Conservation (phyloP, 2,797 vertebrate genomes). For the Phataginus tricuspis region DNA sequence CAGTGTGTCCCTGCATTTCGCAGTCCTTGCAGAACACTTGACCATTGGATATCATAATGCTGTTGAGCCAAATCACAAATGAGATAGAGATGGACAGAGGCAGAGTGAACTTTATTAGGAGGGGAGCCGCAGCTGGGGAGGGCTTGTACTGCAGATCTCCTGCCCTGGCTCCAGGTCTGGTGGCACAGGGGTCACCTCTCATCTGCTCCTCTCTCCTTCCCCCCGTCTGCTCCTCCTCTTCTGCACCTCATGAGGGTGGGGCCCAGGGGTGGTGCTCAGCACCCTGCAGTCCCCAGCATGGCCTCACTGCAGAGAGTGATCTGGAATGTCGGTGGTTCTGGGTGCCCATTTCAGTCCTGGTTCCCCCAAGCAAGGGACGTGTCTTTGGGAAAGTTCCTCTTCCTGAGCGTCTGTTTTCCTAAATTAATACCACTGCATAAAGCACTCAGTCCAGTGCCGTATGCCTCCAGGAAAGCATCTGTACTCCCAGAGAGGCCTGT, state of each 20-base stretch:
- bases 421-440: not conserved
- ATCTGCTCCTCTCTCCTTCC: no score
- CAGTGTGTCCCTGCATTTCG: not conserved
- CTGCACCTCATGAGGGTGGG: not conserved
- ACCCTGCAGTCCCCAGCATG: rapidly evolving
- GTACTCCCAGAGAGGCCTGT: not conserved
- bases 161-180: not conserved
- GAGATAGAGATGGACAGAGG: not conserved
- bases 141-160: not conserved
- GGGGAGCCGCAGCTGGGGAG: not conserved
- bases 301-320: not conserved
- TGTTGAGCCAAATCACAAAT: not conserved
- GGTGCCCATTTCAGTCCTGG: not conserved
- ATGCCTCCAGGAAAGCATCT: not conserved
- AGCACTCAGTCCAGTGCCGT: not conserved
- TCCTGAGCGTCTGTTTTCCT: not conserved
- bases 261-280: not conserved
- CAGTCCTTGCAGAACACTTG: not conserved
- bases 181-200: not conserved
- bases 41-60: not conserved
- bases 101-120: not conserved
- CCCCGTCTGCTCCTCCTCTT: no score
- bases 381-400: not conserved
- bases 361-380: not conserved
- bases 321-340: not conserved